Evolutionary conservation across 2,113 vertebrate species (phyloP).

Genomic region (Centropristis striata): DNA sequence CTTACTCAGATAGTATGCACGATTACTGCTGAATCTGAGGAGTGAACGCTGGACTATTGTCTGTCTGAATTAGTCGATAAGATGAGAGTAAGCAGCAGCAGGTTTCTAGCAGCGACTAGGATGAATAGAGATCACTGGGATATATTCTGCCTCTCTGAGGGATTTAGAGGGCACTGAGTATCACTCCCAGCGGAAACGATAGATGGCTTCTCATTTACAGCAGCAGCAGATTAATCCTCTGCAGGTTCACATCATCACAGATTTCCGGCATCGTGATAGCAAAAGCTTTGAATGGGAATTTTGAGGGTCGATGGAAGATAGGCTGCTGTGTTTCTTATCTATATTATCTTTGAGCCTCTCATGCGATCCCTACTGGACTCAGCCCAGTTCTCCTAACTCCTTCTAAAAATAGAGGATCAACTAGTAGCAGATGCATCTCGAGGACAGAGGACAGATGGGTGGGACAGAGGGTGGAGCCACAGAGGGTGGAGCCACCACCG

Average conservation of each 20-base stretch:
- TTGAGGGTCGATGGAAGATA: neutral
- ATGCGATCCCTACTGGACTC: neutral
- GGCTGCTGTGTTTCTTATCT: neutral
- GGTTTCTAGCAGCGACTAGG: slow-evolving; percentile 16
- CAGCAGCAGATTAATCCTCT: slow-evolving; percentile 57
- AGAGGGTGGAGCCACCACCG: slow-evolving; percentile 11
- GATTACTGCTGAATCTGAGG: neutral
- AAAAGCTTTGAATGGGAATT: slow-evolving; percentile 16
- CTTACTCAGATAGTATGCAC: neutral
- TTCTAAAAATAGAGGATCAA: slow-evolving; percentile 41
- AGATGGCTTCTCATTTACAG: slow-evolving; percentile 61
- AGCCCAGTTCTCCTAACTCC: neutral
- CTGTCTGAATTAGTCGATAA: slow-evolving; percentile 5
- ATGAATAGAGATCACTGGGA: slow-evolving; percentile 43
- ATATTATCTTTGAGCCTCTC: slow-evolving; percentile 4
- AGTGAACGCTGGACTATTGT: neutral
- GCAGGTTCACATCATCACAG: slow-evolving; percentile 34
- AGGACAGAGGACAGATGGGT: neutral
- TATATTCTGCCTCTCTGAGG: slow-evolving; percentile 56
- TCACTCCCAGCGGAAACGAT: slow-evolving; percentile 42
- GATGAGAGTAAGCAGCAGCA: neutral
- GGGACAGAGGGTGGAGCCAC: slow-evolving; percentile 18
- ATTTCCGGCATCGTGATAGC: slow-evolving; percentile 12
- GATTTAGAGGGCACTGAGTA: slow-evolving; percentile 57
- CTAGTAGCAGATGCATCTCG: neutral